Conservation (phyloP, 2,888 invertebrate genomes). For the Xanthorhoe designata region DNA sequence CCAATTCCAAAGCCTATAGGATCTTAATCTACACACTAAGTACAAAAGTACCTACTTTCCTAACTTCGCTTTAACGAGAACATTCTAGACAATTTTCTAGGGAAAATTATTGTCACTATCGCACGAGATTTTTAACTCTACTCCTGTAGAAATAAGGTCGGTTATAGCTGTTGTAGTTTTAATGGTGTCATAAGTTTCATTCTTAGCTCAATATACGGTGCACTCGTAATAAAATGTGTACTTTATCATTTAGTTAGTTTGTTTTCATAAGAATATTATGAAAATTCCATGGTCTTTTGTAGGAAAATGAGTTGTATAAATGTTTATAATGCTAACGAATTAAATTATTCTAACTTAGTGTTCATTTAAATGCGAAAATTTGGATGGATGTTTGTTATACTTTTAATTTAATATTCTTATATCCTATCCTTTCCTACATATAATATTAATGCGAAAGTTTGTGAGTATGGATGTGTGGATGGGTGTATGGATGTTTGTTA, state of each 20-base stretch:
- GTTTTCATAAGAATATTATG: constrained; percentile 21
- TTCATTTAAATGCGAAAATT: no score
- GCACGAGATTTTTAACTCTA: constrained; percentile 10
- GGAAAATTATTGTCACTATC: constrained; percentile 13
- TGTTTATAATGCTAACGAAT: not conserved
- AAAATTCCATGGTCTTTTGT: not conserved
- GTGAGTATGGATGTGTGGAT: no score
- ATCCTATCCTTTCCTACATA: no score
- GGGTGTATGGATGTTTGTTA: no score
- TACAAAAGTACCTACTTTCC: constrained; percentile 24
- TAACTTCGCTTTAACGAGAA: constrained; percentile 24
- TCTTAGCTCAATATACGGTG: constrained; percentile 50
- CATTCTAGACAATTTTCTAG: constrained; percentile 23
- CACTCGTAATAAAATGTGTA: constrained; percentile 36
- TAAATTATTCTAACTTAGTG: no score
- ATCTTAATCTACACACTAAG: constrained; percentile 16
- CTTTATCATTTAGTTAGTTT: constrained; percentile 24
- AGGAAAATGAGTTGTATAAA: not conserved
- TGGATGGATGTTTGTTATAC: no score
- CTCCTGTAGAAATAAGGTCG: not conserved
- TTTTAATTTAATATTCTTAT: no score
- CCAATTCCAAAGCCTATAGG: constrained; percentile 6
- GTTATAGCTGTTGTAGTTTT: constrained; percentile 19
- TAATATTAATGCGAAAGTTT: no score
- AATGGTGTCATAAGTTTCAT: constrained; percentile 53